Conservation (phyloP, 2,888 invertebrate species). For the Dione juno region DNA sequence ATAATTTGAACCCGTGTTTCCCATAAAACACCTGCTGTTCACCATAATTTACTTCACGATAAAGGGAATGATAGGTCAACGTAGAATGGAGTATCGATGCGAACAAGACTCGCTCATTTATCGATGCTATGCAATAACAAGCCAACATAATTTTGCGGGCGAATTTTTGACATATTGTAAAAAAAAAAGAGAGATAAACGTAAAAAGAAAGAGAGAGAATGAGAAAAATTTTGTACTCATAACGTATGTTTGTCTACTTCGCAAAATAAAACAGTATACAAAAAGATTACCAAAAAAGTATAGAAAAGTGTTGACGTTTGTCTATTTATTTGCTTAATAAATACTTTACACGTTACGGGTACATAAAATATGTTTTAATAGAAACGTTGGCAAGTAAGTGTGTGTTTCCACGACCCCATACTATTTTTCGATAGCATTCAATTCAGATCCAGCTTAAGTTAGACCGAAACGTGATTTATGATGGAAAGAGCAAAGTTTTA, state of each 20-base stretch:
- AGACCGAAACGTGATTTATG: slow-evolving; percentile 19
- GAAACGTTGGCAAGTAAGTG: slow-evolving; percentile 25
- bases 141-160: not conserved
- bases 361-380: too few relatives aligned
- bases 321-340: too few relatives aligned
- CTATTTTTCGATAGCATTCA: slow-evolving; percentile 12
- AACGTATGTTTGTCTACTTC: too few relatives aligned
- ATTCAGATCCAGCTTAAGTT: slow-evolving; percentile 19
- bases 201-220: too few relatives aligned
- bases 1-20: slow-evolving; percentile 30
- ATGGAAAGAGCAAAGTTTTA: slow-evolving; percentile 16
- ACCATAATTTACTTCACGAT: slow-evolving; percentile 6
- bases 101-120: slow-evolving; percentile 27
- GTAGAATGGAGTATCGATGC: slow-evolving; percentile 31
- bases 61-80: slow-evolving; percentile 28
- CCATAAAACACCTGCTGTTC: slow-evolving; percentile 21
- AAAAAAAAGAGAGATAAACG: too few relatives aligned
- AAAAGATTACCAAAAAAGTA: too few relatives aligned
- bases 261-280: too few relatives aligned
- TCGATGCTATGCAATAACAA: not conserved
- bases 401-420: slow-evolving; percentile 49
- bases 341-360: too few relatives aligned
- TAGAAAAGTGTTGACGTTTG: too few relatives aligned
- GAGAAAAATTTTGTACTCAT: too few relatives aligned
- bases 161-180: too few relatives aligned